phyloP scores from a whole-genome alignment of 2,113 vertebrate species.

The Oncorhynchus clarkii region DNA sequence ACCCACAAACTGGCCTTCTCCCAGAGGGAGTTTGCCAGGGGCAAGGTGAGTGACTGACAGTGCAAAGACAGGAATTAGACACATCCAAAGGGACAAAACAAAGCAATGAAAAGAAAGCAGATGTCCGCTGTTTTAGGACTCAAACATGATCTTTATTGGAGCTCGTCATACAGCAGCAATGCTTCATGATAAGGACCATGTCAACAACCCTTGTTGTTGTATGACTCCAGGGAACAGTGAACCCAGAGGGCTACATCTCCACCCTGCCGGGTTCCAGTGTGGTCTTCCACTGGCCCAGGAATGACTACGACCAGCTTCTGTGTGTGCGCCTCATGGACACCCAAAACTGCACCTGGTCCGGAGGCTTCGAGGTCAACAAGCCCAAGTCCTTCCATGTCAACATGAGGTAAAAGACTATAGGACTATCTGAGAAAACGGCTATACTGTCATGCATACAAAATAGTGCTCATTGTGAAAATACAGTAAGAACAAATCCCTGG shows the following conservation, averaged over 20 bases:
- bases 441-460: too few species aligned
- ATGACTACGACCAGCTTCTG: constrained; percentile 92
- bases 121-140: background rate
- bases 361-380: constrained; percentile 97
- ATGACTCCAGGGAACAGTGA: constrained; percentile 77
- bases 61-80: background rate
- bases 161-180: too few species aligned
- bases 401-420: constrained; percentile 82
- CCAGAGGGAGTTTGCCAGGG: constrained; percentile 92
- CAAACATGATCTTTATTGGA: too few species aligned
- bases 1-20: constrained; percentile 91
- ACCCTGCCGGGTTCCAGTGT: constrained; percentile 96
- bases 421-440: too few species aligned
- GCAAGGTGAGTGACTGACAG: constrained; percentile 78
- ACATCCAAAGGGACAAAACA: background rate
- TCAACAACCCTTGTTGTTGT: background rate
- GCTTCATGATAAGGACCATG: too few species aligned
- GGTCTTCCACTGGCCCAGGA: constrained; percentile 97
- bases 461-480: too few species aligned
- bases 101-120: background rate
- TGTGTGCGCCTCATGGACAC: constrained; percentile 94
- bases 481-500: too few species aligned
- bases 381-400: constrained; percentile 96
- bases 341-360: constrained; percentile 91
- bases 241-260: constrained; percentile 93